phyloP scores from a whole-genome alignment of 2,797 vertebrate species.

The Fistularia commersonii region DNA sequence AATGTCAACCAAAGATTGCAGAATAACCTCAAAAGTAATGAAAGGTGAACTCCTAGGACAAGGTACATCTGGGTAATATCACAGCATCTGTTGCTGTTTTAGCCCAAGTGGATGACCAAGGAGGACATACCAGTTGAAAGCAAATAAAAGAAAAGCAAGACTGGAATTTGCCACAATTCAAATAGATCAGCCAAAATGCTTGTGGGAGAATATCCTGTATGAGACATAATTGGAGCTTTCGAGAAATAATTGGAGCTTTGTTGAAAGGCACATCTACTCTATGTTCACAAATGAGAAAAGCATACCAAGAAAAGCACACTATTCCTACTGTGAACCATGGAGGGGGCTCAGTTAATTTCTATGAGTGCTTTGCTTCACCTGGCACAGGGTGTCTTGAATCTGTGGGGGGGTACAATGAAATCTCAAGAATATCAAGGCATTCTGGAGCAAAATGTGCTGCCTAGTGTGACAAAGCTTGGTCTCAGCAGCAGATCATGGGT shows the following conservation, averaged over 20 bases:
- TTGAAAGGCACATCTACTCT: neutral
- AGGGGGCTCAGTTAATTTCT: neutral
- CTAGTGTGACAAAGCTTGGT: neutral
- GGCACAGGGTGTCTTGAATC: neutral
- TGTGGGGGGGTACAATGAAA: neutral
- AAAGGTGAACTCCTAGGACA: too few relatives aligned
- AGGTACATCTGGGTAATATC: too few relatives aligned
- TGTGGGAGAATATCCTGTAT: neutral
- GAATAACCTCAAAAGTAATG: too few relatives aligned
- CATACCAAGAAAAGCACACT: neutral
- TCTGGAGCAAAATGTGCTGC: neutral
- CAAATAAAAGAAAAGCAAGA: too few relatives aligned
- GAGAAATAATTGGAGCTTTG: neutral
- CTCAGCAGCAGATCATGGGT: neutral
- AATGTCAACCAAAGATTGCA: too few relatives aligned
- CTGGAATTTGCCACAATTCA: constrained; percentile 1
- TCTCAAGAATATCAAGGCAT: neutral
- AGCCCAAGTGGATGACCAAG: too few relatives aligned
- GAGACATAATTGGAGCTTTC: constrained; percentile 1
- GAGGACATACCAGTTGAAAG: too few relatives aligned
- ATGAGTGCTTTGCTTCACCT: neutral
- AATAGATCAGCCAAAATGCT: neutral
- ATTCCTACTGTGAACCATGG: neutral
- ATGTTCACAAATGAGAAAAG: too few relatives aligned
- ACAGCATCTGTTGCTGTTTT: too few relatives aligned